Conservation (phyloP, 2,113 vertebrate species). For the Scopus umbretta region DNA sequence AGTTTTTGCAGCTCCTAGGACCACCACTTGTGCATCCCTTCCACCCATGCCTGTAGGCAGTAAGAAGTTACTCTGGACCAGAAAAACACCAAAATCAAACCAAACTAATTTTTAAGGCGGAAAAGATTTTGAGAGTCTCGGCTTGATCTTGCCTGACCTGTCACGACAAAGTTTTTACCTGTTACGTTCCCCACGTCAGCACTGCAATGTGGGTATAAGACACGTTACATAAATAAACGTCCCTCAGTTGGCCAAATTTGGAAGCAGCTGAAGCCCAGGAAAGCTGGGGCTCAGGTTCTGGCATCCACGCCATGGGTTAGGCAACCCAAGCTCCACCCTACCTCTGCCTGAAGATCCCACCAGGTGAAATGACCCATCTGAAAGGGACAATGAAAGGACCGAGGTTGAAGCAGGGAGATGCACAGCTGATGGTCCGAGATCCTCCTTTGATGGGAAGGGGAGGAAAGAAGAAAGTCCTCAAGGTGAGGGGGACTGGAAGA, state of each 20-base stretch:
- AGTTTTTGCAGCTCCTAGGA: not conserved
- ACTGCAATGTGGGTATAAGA: not conserved
- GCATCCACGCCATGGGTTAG: not conserved
- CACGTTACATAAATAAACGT: accelerated
- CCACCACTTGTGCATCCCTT: not conserved
- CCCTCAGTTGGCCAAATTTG: not conserved
- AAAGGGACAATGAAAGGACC: not conserved
- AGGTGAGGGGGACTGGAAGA: not conserved
- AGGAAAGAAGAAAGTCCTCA: not conserved
- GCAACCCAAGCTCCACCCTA: not conserved
- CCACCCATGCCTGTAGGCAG: not conserved
- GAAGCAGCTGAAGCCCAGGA: not conserved
- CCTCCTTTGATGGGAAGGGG: not conserved
- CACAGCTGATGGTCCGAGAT: not conserved
- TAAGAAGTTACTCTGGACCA: not conserved
- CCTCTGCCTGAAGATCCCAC: not conserved
- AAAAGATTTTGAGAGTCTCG: not conserved
- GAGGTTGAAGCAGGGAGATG: not conserved
- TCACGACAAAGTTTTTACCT: too few species aligned
- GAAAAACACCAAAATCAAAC: too few species aligned
- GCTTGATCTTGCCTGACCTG: not conserved
- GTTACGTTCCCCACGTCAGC: accelerated
- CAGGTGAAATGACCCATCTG: not conserved
- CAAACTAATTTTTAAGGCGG: not conserved
- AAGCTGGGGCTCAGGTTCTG: not conserved